Evolutionary conservation across 2,113 vertebrate genomes (phyloP), one percentile per base, ranked within the genome.

Genomic region (Rhinopomastus cyanomelas): DNA sequence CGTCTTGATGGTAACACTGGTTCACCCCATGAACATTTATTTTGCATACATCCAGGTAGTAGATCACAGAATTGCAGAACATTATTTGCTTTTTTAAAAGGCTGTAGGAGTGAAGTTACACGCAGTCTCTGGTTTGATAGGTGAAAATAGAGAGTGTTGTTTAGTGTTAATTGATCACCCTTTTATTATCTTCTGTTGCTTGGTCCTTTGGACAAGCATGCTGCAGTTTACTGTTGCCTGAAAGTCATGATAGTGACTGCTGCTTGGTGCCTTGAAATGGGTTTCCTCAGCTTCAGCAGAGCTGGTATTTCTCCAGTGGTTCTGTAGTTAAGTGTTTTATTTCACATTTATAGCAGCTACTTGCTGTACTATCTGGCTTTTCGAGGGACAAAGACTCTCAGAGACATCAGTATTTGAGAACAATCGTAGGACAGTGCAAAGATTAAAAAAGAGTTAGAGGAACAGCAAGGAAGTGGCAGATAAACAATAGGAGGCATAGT

Each of bases 151-250:
- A 23, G 56, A 80, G 48, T 34, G 71, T 60, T 34, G 49, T 37
- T 93, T 86, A 75, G 30, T 29, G 49, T 79, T 95, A 90, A 92
- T 62, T 94, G 60, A 51, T 86, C 25, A 85, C 11, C 46, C 36
- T 87, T 44, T 51, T 81, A 77, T 93, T 93, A 89, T n/a, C 21
- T 22, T 81, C 48, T 94, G 8, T 90, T 87, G 37, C 67, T 84
- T 77, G 53, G 13, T 95, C 72, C 27, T 90, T 86, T 87, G 84
- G 89, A 76, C 25, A 91, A 94, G 71, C 52, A 71, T 87, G 85
- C 77, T 68, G 37, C 78, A 93, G 74, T 37, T 76, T 76, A n/a
- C 56, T 90, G 42, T 84, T 80, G 55, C 48, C n/a, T 66, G 37
- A 91, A 84, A 73, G 16, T 65, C 49, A 1, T 57, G 71, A 48